These are phyloP conservation scores for Oncorhynchus keta DNA, from an alignment of 2,113 vertebrate species.

Conservation along the genomic window DNA sequence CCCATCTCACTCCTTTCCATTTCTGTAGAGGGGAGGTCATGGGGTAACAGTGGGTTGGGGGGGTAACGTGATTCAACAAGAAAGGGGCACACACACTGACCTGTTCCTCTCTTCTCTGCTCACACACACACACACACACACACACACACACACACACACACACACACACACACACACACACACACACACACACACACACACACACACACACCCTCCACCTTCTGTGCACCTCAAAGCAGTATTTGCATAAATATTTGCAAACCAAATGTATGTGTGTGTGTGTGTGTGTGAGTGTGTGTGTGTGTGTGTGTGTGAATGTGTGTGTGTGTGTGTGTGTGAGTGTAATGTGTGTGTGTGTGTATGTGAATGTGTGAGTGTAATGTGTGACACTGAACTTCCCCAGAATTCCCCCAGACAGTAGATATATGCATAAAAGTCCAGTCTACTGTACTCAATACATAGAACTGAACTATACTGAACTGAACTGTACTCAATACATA, in stretches of 20 bases:
- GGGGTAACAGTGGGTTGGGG: too few species aligned
- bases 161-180: constrained; percentile 5
- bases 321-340: background rate
- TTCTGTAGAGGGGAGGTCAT: background rate
- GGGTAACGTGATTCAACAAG: background rate
- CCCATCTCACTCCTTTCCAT: background rate
- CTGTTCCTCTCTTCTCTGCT: background rate
- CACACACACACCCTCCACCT: background rate
- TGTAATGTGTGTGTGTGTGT: background rate
- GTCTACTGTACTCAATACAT: too few species aligned
- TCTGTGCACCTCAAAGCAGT: background rate
- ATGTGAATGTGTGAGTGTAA: background rate
- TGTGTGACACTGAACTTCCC: background rate
- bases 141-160: constrained; percentile 5
- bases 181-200: background rate
- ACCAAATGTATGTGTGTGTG: background rate
- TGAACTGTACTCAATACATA: too few species aligned
- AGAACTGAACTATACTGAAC: too few species aligned
- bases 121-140: constrained; percentile 1
- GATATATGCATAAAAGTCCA: too few species aligned
- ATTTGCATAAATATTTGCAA: constrained; percentile 11
- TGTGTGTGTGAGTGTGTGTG: too few species aligned
- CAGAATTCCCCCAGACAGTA: background rate
- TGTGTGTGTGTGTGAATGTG: too few species aligned
- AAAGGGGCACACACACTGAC: background rate